Evolutionary conservation across 1,140 invertebrate species (phyloP).

Genomic region (Pseudomyrmex sp.): DNA sequence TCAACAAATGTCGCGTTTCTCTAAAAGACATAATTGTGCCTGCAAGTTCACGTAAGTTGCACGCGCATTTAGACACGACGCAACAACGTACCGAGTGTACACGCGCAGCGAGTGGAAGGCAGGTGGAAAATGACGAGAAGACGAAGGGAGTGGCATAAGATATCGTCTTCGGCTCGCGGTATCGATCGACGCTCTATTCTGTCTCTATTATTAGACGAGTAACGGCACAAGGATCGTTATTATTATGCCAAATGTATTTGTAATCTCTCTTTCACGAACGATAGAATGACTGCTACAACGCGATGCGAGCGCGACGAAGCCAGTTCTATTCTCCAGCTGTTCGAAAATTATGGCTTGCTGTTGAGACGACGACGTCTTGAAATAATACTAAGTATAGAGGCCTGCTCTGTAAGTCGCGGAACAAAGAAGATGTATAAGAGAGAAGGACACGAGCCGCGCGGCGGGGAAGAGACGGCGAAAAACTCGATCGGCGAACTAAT

Average conservation of each 20-base stretch:
- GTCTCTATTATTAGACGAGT: constrained; percentile 68
- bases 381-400: constrained; percentile 7
- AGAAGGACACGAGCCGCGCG: background rate
- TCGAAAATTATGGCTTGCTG: constrained; percentile 21
- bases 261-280: constrained; percentile 7
- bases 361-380: background rate
- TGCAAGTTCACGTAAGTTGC: constrained; percentile 34
- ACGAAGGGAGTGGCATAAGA: constrained; percentile 21
- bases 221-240: constrained; percentile 50
- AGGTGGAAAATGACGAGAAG: background rate
- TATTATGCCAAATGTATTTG: constrained; percentile 63
- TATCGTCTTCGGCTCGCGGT: constrained; percentile 54
- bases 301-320: background rate
- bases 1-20: too few species aligned
- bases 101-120: background rate
- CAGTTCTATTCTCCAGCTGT: constrained; percentile 43
- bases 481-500: constrained; percentile 44
- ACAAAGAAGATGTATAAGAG: background rate
- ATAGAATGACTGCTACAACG: background rate
- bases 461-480: background rate
- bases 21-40: background rate
- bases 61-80: constrained; percentile 16
- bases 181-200: constrained; percentile 61
- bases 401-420: background rate
- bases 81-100: constrained; percentile 9